phyloP scores from a whole-genome alignment of 2,888 invertebrate genomes.

The Spialia ferax region DNA sequence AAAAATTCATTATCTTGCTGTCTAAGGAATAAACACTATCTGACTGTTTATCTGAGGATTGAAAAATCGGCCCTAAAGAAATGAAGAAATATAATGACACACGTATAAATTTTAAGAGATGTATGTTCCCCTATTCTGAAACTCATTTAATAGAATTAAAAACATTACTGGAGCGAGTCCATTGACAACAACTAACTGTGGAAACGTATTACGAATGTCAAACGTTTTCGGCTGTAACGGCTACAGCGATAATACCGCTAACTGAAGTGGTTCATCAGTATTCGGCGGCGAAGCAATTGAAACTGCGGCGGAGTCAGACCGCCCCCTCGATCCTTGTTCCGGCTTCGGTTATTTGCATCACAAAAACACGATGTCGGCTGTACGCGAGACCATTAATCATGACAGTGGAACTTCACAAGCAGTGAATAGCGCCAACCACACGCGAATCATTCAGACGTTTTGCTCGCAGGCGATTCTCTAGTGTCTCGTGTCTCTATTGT shows the following conservation, averaged over 20 bases:
- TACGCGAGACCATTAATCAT: slow-evolving; percentile 83
- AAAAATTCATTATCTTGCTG: too few relatives aligned
- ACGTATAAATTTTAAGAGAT: too few relatives aligned
- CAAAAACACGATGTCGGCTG: slow-evolving; percentile 85
- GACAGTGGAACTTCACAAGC: slow-evolving; percentile 74
- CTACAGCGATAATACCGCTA: slow-evolving; percentile 67
- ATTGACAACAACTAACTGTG: slow-evolving; percentile 11
- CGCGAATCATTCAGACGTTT: slow-evolving; percentile 77
- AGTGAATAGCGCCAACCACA: slow-evolving; percentile 80
- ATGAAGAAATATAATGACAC: too few relatives aligned
- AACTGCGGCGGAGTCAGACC: slow-evolving; percentile 81
- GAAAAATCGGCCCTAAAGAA: too few relatives aligned
- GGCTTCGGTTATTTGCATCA: slow-evolving; percentile 85
- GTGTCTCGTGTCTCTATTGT: neutral
- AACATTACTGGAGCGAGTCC: neutral
- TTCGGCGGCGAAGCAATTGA: slow-evolving; percentile 84
- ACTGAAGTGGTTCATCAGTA: slow-evolving; percentile 82
- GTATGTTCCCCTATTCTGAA: too few relatives aligned
- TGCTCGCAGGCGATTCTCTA: slow-evolving; percentile 1
- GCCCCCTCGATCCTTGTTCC: slow-evolving; percentile 85
- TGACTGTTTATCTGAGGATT: too few relatives aligned
- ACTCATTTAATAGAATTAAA: neutral
- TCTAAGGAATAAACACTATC: too few relatives aligned
- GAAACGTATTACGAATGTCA: slow-evolving; percentile 41
- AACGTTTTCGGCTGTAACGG: slow-evolving; percentile 45